Evolutionary conservation across 2,113 vertebrate genomes (phyloP), one percentile per base, ranked within the genome.

Genomic region (Microtus ochrogaster): DNA sequence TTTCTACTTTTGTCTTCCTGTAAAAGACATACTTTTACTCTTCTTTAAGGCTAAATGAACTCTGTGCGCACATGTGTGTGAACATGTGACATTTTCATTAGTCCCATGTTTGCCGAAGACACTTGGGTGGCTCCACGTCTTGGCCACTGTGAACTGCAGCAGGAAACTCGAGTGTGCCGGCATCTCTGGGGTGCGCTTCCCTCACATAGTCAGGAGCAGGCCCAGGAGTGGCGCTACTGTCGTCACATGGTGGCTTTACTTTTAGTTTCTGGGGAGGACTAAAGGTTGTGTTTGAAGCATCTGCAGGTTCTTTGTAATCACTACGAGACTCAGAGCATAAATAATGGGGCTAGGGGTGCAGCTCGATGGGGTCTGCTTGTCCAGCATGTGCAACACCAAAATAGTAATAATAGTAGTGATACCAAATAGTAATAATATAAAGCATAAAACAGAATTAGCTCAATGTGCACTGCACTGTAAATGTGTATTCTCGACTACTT

Each of bases 261-360:
- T 79, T 81, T 58, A 39, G 21, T 58, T 39, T 61, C 47, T n/a
- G 22, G 79, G 36, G 36, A 14, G 55, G 55, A 82, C 73, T 82
- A 61, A 74, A 87, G 2, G 44, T 87, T 90, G 90, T 70, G 49
- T 88, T 85, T 92, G 24, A 65, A 87, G 77, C 12, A 92, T 52
- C 11, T 47, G 30, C 5, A 86, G 7, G 28, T 88, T 95, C 87
- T 65, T 70, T 79, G 87, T 33, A 65, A 95, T 28, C 13, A 26
- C 55, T n/a, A 90, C 78, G 17, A n/a, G 68, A 87, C 9, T 93
- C 61, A 89, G 81, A 91, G 70, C 19, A 78, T 93, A 93, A 91
- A 84, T 81, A 87, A 87, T 41, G 28, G 30, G 9, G n/a, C 9
- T 14, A 12, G 19, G 36, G 6, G 28, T 16, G 30, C 16, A 58